Evolutionary conservation across 2,797 vertebrate genomes (phyloP).

Genomic region (Rhincodon typus): DNA sequence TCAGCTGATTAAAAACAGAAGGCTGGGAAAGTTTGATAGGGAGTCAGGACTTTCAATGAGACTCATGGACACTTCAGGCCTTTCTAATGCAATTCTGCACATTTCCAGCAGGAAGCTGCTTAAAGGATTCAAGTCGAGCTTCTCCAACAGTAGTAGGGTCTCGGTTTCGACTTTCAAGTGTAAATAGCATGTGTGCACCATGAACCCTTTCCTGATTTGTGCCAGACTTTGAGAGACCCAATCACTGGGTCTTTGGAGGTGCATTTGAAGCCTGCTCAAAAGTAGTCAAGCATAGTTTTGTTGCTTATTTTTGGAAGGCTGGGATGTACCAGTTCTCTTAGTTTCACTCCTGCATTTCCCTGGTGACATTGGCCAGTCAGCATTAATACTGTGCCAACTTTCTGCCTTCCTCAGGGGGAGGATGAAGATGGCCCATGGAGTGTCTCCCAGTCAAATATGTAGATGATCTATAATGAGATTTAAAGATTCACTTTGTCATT

Average conservation of each 20-base stretch:
- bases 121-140: not conserved
- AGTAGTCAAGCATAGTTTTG: not conserved
- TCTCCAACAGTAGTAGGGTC: not conserved
- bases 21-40: not conserved
- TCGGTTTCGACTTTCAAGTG: not conserved
- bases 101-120: not conserved
- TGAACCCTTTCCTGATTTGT: no score
- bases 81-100: not conserved
- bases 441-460: not conserved
- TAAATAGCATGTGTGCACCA: not conserved
- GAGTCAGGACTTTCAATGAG: not conserved
- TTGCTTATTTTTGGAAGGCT: not conserved
- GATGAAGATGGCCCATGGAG: no score
- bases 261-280: not conserved
- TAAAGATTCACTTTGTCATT: not conserved
- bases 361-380: no score
- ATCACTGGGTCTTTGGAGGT: not conserved
- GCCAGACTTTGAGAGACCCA: not conserved
- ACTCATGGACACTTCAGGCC: not conserved
- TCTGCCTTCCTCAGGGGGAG: no score
- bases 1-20: not conserved
- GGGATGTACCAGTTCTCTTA: no score
- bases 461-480: not conserved
- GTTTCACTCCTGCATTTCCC: not conserved
- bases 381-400: not conserved